phyloP scores from a whole-genome alignment of 2,888 invertebrate genomes.

The Xanthorhoe spadicearia region DNA sequence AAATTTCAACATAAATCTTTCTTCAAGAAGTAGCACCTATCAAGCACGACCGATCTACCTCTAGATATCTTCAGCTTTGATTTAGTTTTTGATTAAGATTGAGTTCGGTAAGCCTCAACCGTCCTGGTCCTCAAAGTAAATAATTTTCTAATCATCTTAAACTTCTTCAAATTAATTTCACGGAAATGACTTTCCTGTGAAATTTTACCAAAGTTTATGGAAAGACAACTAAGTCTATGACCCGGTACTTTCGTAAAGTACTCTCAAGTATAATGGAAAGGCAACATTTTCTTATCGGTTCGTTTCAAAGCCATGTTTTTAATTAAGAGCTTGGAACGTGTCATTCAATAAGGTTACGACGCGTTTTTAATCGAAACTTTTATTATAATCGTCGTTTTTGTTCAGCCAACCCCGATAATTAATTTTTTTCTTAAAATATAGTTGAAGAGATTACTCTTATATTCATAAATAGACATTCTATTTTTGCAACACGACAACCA shows the following conservation, averaged over 20 bases:
- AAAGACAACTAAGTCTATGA: slow-evolving; percentile 51
- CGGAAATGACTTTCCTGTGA: slow-evolving; percentile 40
- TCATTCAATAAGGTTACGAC: slow-evolving; percentile 45
- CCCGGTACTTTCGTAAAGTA: slow-evolving; percentile 53
- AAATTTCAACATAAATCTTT: neutral
- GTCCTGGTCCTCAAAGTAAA: slow-evolving; percentile 30
- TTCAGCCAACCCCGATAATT: neutral
- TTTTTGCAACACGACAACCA: neutral
- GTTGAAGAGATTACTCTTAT: neutral
- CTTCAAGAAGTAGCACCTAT: slow-evolving; percentile 4
- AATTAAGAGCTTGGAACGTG: slow-evolving; percentile 68
- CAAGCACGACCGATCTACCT: slow-evolving; percentile 1
- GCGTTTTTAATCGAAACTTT: slow-evolving; percentile 18
- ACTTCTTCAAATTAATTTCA: slow-evolving; percentile 40
- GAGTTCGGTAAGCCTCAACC: slow-evolving; percentile 16
- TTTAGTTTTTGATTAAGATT: slow-evolving; percentile 28
- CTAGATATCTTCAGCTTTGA: slow-evolving; percentile 21
- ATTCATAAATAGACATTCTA: neutral
- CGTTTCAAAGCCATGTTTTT: slow-evolving; percentile 70
- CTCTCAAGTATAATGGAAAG: slow-evolving; percentile 71
- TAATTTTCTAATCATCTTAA: slow-evolving; percentile 36
- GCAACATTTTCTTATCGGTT: slow-evolving; percentile 70
- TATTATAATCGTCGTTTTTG: slow-evolving; percentile 2
- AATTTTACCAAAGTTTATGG: slow-evolving; percentile 46
- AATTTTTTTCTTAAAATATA: neutral